Base-by-base conservation (phyloP, 2,888 invertebrate genomes). In the Drosophila anomalata region DNA sequence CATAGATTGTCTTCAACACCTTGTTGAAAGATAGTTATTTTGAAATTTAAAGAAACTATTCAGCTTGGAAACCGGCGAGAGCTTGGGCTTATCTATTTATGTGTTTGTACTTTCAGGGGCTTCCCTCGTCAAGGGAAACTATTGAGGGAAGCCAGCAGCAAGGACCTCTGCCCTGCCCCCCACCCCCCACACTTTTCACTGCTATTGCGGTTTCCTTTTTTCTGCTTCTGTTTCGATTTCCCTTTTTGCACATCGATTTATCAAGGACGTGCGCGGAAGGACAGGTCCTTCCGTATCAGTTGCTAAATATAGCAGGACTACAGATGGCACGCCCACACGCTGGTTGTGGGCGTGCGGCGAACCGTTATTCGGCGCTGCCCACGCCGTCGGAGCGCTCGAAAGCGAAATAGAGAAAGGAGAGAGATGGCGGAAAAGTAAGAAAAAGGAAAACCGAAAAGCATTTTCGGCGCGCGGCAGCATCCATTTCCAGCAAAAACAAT, bases 221-320 rank as follows among this genome's bases (percentile, higher is more conserved):
- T 3, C 22, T 51, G 73, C 48, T 41, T 66, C 57, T 51, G 57
- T 47, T 71, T 70, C 56, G 57, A 54, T 68, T 72, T 62, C 63
- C 59, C 42, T 73, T 78, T 67, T 78, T 67, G 70, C 69, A 73
- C 81, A 84, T 84, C 83, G 86, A 84, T 84, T 84, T 84, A 67
- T 85, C 84, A 85, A 82, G 73, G 75, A 71, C 65, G 69, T 59
- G 66, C 47, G 77, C 42, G 42, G 17, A 17, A 17, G 17, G 17
- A 41, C 46, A 31, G 26, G 73, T 61, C 68, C 68, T 69, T 68
- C 39, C 61, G 51, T 41, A 56, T 73, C 66, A 59, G 12, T 52
- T 33, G 66, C 79, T 79, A 78, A 70, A 71, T 73, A 54, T 76
- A 79, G 71, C 63, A 52, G 41, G 69, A 44, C 42, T 29, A 46